Percentiles rank a stretch among this genome's conserved stretches.
Evolutionary conservation across 2,797 vertebrate species (phyloP).

Genomic region (Zonotrichia albicollis): DNA sequence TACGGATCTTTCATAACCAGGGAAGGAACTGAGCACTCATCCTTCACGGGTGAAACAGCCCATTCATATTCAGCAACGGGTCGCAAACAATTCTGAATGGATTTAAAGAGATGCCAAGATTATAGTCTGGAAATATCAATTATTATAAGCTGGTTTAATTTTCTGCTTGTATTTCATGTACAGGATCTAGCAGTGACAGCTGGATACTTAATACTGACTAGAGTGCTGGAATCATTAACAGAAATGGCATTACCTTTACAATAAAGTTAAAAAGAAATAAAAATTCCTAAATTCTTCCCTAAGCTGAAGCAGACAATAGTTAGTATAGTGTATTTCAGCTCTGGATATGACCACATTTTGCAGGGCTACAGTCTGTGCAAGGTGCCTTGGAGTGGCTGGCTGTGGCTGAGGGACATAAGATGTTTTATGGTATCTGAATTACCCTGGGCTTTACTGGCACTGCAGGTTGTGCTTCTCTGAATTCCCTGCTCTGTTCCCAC

Average conservation of each 20-base stretch:
- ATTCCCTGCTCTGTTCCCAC: not conserved
- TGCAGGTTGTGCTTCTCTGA: not conserved
- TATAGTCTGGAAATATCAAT: slow-evolving; percentile 47
- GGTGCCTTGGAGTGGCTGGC: not conserved
- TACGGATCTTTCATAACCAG: slow-evolving; percentile 24
- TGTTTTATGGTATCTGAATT: not conserved
- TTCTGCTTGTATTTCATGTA: not conserved
- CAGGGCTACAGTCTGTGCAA: not conserved
- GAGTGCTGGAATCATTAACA: not conserved
- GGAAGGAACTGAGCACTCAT: not conserved
- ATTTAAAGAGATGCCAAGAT: slow-evolving; percentile 55
- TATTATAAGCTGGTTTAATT: slow-evolving; percentile 24
- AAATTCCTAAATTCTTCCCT: not conserved
- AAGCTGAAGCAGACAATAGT: not conserved
- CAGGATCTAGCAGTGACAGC: not conserved
- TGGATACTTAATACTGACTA: not conserved
- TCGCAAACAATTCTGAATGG: slow-evolving; percentile 48
- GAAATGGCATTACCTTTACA: not conserved
- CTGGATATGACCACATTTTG: not conserved
- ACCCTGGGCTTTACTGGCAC: not conserved
- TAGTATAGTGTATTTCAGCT: not conserved
- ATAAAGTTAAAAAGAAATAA: too few relatives aligned
- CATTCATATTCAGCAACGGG: slow-evolving; percentile 25
- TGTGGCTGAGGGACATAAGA: not conserved
- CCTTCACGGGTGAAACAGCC: slow-evolving; percentile 33